Evolutionary conservation across 2,113 vertebrate species (phyloP), one percentile per base, ranked within the genome.

Genomic region (Phylloscopus trochilus): DNA sequence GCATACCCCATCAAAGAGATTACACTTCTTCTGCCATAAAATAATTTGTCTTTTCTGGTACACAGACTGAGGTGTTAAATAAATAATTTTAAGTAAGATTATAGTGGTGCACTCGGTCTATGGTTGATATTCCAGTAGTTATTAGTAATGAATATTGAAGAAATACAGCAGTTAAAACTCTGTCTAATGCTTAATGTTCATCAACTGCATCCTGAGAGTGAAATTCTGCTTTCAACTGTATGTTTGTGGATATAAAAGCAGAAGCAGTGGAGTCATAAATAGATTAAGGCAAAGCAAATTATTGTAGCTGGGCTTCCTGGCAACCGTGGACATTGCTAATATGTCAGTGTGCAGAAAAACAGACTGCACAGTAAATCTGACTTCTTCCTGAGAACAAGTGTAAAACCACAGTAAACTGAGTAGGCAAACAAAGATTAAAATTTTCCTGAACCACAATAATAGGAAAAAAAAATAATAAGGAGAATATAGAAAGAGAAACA

Each of bases 271-370:
- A 63, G 55, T 78, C 39, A 7, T 72, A 94, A 81, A 62, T 4
- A 67, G 77, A 75, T 83, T 58, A 89, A 84, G 87, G 46, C 44
- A 46, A 69, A 95, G 64, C 86, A 79, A 85, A 81, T 94, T 62
- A 89, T 3, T 59, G 49, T 79, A 56, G 52, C 68, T 63, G 60
- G n/a, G 64, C 39, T 89, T 55, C 89, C 84, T 68, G 92, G 95
- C 89, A 89, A 70, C 77, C 5, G 0, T 58, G 52, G 73, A 35
- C 43, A 11, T 30, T 69, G 53, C 68, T 69, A 68, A 60, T 31
- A 37, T 83, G 77, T 84, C 68, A 69, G 4, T 2, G 28, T 67
- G 80, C 83, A 84, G 64, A 81, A 2, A 14, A 80, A 82, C 85
- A 81, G 76, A 60, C 68, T 28, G 47, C 46, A 23, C 55, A 33